Evolutionary conservation across 2,797 vertebrate species (phyloP).

Genomic region (Brachyrhaphis roseni): DNA sequence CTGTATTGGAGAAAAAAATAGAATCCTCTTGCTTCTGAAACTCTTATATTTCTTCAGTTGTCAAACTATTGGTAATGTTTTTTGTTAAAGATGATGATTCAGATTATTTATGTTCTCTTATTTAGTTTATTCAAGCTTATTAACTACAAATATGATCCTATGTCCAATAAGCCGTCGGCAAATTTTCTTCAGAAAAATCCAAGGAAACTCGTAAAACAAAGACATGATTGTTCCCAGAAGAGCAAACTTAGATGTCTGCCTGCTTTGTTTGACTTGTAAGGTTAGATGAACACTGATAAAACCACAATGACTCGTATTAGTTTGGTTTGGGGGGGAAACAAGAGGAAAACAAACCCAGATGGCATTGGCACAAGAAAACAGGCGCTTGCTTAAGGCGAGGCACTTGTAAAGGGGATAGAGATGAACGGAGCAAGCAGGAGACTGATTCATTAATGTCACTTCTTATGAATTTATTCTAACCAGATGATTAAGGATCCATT

Average conservation of each 20-base stretch:
- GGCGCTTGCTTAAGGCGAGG: constrained; percentile 45
- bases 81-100: not conserved
- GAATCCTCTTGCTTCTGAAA: not conserved
- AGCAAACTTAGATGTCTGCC: constrained; percentile 33
- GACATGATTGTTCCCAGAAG: constrained; percentile 35
- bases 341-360: constrained; percentile 72
- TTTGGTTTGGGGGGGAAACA: constrained; percentile 62
- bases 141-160: constrained; percentile 25
- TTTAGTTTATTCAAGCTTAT: constrained; percentile 23
- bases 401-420: constrained; percentile 50
- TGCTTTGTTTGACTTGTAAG: constrained; percentile 45
- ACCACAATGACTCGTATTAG: constrained; percentile 66
- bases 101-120: not conserved
- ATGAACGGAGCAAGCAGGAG: constrained; percentile 49
- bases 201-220: constrained; percentile 38
- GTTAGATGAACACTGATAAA: constrained; percentile 65
- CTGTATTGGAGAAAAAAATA: not conserved
- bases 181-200: constrained; percentile 35
- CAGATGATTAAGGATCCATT: constrained; percentile 75
- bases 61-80: not conserved
- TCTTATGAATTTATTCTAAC: constrained; percentile 73
- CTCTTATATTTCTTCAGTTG: not conserved
- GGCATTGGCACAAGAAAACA: constrained; percentile 71
- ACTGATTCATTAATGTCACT: constrained; percentile 66
- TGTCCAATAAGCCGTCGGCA: constrained; percentile 34